These are phyloP conservation scores for Nasonia vitripennis DNA, from an alignment of 1,140 invertebrate genomes.

Conservation along the genomic window DNA sequence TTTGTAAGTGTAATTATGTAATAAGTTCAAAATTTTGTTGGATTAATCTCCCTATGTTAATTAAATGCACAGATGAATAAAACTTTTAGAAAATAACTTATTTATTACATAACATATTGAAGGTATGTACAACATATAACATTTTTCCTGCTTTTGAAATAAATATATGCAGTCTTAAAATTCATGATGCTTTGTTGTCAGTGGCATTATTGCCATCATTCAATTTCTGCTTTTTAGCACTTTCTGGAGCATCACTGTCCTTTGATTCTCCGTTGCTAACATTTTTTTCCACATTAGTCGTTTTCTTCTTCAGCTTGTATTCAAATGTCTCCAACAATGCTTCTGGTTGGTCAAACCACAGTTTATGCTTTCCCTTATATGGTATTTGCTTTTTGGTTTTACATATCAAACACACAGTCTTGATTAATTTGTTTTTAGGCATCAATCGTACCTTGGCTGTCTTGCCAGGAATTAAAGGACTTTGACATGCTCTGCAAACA, in stretches of 20 bases:
- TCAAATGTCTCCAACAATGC: conserved; percentile 60
- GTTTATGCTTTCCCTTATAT: conserved; percentile 62
- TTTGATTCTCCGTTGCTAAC: background rate
- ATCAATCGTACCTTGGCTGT: conserved; percentile 68
- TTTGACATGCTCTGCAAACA: conserved; percentile 69
- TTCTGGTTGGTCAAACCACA: conserved; percentile 28
- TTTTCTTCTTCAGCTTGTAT: conserved; percentile 59
- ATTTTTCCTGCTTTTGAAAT: too few relatives aligned
- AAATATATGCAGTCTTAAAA: too few relatives aligned
- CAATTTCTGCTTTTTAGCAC: background rate
- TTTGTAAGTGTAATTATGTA: background rate
- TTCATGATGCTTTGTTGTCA: too few relatives aligned
- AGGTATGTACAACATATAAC: too few relatives aligned
- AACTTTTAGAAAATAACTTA: too few relatives aligned
- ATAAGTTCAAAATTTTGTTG: too few relatives aligned
- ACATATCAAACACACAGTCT: conserved; percentile 67
- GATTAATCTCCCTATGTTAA: too few relatives aligned
- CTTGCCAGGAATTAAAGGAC: conserved; percentile 70
- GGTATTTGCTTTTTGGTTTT: conserved; percentile 62
- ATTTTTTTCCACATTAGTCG: background rate
- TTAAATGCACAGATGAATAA: too few relatives aligned
- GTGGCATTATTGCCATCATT: background rate
- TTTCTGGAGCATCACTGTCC: background rate
- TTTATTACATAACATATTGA: too few relatives aligned
- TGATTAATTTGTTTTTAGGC: conserved; percentile 68